These are phyloP conservation scores for Busseola fusca DNA, from an alignment of 2,888 invertebrate genomes.

Conservation along the genomic window DNA sequence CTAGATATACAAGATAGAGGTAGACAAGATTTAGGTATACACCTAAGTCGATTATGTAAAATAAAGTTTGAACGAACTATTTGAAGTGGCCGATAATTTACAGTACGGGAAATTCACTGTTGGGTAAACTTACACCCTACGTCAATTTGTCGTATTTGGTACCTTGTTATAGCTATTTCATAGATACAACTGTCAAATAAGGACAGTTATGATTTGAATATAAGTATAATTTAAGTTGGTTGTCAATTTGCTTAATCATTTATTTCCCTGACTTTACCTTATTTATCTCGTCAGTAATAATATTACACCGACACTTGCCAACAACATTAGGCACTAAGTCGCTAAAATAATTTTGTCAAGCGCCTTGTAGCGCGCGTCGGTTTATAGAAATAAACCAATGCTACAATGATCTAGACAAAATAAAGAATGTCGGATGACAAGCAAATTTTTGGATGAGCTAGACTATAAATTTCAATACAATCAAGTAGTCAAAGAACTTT, in stretches of 20 bases:
- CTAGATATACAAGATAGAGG: no score
- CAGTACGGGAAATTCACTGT: not conserved
- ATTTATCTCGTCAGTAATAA: not conserved
- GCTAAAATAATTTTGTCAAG: not conserved
- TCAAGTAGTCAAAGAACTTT: not conserved
- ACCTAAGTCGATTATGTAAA: not conserved
- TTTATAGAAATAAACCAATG: no score
- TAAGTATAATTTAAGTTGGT: not conserved
- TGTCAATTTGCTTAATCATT: not conserved
- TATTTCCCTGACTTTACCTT: not conserved
- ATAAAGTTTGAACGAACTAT: not conserved
- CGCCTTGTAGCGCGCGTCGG: not conserved
- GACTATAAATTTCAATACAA: not conserved
- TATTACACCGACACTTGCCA: not conserved
- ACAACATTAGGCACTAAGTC: not conserved
- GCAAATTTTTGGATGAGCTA: not conserved
- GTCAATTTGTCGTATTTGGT: no score
- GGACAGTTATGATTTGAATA: not conserved
- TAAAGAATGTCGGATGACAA: not conserved
- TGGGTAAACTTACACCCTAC: not conserved
- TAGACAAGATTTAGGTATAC: not conserved
- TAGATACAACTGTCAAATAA: no score
- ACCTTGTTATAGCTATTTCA: no score
- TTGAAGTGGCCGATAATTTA: not conserved
- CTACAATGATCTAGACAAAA: no score